Percentiles rank a stretch among this genome's conserved stretches.
Evolutionary conservation across 1,140 invertebrate genomes (phyloP).

Genomic region (Drosophila auraria): DNA sequence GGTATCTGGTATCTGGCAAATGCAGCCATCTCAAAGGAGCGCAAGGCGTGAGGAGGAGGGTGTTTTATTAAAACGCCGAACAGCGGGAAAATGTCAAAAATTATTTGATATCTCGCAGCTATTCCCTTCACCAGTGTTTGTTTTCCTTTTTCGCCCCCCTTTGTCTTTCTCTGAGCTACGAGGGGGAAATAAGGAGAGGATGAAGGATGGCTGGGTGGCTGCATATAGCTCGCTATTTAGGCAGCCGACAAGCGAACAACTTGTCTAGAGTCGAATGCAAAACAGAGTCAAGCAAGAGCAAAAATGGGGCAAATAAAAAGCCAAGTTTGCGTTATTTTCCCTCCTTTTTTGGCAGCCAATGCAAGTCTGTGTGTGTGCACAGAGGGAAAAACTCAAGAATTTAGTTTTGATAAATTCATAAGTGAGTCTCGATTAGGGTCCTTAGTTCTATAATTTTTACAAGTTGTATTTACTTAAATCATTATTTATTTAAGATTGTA

Average conservation of each 20-base stretch:
- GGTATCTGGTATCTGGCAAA: slow-evolving; percentile 8
- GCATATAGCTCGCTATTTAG: slow-evolving; percentile 9
- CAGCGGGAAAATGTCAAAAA: slow-evolving; percentile 25
- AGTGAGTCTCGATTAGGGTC: no score
- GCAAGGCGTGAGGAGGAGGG: neutral
- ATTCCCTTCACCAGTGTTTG: neutral
- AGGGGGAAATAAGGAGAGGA: neutral
- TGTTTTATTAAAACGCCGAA: slow-evolving; percentile 27
- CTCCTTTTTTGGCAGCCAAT: neutral
- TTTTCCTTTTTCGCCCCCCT: neutral
- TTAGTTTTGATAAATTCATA: no score
- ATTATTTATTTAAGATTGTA: no score
- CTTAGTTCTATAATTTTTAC: no score
- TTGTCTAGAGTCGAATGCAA: slow-evolving; percentile 15
- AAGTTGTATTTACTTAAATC: no score
- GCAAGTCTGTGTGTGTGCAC: neutral
- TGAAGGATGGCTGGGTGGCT: neutral
- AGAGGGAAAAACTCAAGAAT: neutral
- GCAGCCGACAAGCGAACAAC: slow-evolving; percentile 14
- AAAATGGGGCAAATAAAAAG: slow-evolving; percentile 10
- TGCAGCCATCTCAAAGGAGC: neutral
- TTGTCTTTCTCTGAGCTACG: neutral
- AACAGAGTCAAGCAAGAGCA: slow-evolving; percentile 13
- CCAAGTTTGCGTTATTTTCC: neutral
- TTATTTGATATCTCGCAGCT: slow-evolving; percentile 20